Evolutionary conservation across 2,113 vertebrate genomes (phyloP).

Genomic region (Australoheros scitulus): DNA sequence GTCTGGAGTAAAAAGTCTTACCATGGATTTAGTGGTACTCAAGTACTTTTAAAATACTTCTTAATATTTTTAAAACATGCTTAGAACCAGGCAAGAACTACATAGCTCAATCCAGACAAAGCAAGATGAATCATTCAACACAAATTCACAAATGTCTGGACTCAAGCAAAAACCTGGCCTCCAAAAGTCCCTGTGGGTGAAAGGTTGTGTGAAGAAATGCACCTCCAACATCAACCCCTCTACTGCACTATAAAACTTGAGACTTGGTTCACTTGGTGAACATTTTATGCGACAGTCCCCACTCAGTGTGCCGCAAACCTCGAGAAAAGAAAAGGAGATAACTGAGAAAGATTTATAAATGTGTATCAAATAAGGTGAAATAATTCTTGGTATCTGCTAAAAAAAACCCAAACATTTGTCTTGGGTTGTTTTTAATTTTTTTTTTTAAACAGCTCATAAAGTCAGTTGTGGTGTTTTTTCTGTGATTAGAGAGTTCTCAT

Average conservation of each 20-base stretch:
- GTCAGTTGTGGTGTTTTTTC: neutral
- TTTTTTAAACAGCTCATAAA: neutral
- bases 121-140: neutral
- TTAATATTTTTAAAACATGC: neutral
- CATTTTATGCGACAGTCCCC: too few species aligned
- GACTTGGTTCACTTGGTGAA: too few species aligned
- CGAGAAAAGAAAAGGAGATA: neutral
- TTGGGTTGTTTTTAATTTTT: neutral
- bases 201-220: neutral
- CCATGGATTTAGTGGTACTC: neutral
- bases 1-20: neutral
- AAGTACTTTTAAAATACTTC: neutral
- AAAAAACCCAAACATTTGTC: neutral
- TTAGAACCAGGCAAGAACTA: neutral
- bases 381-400: neutral
- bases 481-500: conserved; percentile 19
- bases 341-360: neutral
- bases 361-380: neutral
- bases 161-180: neutral
- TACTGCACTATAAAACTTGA: neutral
- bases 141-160: neutral
- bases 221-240: neutral
- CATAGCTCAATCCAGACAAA: too few species aligned
- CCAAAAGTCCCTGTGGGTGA: neutral
- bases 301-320: neutral